Base-by-base conservation (phyloP, 2,888 invertebrate species). In the Hirtodrosophila confusa region DNA sequence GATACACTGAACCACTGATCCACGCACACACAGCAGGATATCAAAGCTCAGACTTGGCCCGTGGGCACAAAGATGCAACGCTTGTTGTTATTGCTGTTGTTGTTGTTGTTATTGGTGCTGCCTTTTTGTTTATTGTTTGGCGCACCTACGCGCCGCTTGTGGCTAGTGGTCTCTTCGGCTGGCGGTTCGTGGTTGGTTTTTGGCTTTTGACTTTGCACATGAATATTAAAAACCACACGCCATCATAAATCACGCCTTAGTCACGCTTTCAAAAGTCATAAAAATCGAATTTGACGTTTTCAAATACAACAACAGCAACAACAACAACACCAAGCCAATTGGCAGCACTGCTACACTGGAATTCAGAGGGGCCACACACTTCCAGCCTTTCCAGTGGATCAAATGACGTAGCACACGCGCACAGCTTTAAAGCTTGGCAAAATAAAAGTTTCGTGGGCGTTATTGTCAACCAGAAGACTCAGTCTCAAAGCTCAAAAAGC, bases 231-330 rank as follows among this genome's bases (percentile, higher is more conserved):
- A 90, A 90, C 88, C 90, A 90, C 91, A 91, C 91, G 91, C 91
- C 90, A 91, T 90, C 90, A 91, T 91, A 91, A 91, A 91, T 91
- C 91, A 91, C 90, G 85, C 79, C 83, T 89, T 89, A 89, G 91
- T 91, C 91, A 91, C 91, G 91, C 90, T 90, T 89, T 90, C 89
- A 90, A 90, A 90, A 89, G 82, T 89, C 90, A 89, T 90, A 90
- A 90, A 90, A 90, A 89, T 90, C 88, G 89, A 86, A 90, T 88
- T 89, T 90, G 90, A 89, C 88, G 89, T 89, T 31, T 69, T 39
- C 51, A 69, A 78, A 75, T 74, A 75, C 75, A 48, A 53, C 65
- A 69, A 69, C 68, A 58, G 49, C 56, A 36, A 48, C 40, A 58
- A 39, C 41, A 49, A 43, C 58, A 54, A 63, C 68, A 69, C n/a